Evolutionary conservation across 2,888 invertebrate species (phyloP).

Genomic region (Spodoptera littoralis): DNA sequence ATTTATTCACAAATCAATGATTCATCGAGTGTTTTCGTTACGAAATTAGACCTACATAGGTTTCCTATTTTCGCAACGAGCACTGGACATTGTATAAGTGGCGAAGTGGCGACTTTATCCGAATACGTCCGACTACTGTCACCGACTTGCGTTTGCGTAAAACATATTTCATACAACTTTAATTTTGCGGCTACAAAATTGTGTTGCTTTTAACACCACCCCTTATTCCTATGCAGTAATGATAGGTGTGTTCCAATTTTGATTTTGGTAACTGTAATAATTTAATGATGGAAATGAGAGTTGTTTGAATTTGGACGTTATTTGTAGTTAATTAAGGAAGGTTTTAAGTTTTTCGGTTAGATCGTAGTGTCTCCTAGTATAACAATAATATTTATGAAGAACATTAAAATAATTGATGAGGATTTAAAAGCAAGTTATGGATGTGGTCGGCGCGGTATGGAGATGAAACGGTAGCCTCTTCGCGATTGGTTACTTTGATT

Average conservation of each 20-base stretch:
- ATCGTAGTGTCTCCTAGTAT: constrained; percentile 31
- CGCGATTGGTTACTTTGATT: constrained; percentile 42
- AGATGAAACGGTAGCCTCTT: constrained; percentile 54
- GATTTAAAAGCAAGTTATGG: constrained; percentile 56
- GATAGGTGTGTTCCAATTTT: constrained; percentile 20
- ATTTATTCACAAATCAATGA: constrained; percentile 53
- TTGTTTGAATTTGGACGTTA: constrained; percentile 15
- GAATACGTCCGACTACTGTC: constrained; percentile 51
- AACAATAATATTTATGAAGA: constrained; percentile 59
- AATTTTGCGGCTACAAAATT: constrained; percentile 33
- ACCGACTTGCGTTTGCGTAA: constrained; percentile 45
- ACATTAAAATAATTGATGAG: constrained; percentile 61
- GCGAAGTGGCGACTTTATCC: constrained; percentile 52
- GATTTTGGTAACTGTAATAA: constrained; percentile 19
- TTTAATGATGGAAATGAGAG: constrained; percentile 5
- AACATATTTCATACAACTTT: constrained; percentile 41
- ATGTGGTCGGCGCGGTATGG: constrained; percentile 30
- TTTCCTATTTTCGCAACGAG: constrained; percentile 62
- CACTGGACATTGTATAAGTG: constrained; percentile 52
- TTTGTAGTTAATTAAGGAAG: neutral
- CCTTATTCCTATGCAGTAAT: constrained; percentile 34
- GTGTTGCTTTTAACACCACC: constrained; percentile 11
- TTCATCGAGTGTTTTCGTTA: constrained; percentile 52
- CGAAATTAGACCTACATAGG: constrained; percentile 54
- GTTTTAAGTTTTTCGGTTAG: constrained; percentile 12